These are phyloP conservation scores for Oncorhynchus gorbuscha DNA, from an alignment of 2,113 vertebrate genomes.

Conservation along the genomic window DNA sequence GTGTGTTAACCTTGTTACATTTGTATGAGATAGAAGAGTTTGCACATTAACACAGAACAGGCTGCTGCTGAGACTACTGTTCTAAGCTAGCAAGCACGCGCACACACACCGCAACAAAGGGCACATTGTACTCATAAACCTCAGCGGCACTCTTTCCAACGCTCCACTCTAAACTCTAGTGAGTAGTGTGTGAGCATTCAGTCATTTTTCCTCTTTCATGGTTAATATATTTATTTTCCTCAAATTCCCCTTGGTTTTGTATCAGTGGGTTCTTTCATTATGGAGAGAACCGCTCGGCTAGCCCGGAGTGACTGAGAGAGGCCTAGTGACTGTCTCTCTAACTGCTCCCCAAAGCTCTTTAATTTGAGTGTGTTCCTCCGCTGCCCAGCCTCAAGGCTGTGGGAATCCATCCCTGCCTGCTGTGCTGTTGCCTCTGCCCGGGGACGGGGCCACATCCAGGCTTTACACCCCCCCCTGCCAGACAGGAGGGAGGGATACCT, in stretches of 20 bases:
- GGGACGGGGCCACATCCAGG: too few species aligned
- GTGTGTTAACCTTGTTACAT: constrained; percentile 19
- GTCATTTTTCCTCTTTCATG: constrained; percentile 3
- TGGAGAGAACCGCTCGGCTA: background rate
- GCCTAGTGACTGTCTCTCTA: too few species aligned
- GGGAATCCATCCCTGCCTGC: constrained; percentile 32
- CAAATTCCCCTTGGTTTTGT: constrained; percentile 18
- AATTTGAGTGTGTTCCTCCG: background rate
- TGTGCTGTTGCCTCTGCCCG: constrained; percentile 21
- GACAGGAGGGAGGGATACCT: constrained; percentile 5
- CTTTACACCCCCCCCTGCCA: background rate
- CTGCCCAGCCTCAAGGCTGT: constrained; percentile 28
- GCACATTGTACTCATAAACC: background rate
- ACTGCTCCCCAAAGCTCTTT: too few species aligned
- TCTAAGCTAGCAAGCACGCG: background rate
- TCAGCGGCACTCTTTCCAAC: background rate
- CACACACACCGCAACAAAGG: background rate
- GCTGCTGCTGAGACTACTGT: background rate
- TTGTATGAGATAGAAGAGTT: background rate
- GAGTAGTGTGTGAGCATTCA: background rate
- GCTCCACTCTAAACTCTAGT: constrained; percentile 26
- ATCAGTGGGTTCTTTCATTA: constrained; percentile 13
- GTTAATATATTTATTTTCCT: constrained; percentile 24
- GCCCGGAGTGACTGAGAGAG: background rate
- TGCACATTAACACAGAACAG: background rate